Evolutionary conservation across 2,888 invertebrate genomes (phyloP), one percentile per base, ranked within the genome.

Genomic region (Drosophila mulleri): DNA sequence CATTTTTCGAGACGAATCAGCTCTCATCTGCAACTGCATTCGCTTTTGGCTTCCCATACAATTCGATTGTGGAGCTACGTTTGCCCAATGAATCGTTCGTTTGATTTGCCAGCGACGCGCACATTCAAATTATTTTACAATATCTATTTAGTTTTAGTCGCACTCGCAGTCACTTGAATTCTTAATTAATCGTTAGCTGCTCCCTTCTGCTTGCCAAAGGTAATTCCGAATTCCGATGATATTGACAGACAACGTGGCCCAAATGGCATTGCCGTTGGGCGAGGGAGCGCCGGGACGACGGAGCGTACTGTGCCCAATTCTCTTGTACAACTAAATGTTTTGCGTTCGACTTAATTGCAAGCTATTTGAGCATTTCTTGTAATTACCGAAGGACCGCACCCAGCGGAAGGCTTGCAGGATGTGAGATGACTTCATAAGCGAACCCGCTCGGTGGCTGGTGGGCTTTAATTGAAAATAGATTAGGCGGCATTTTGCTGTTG

Each of bases 71-170:
- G 60, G 67, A 54, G 29, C 26, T 57, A 45, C 69, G 53, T 64
- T 72, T 67, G 66, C 59, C 74, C 69, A 65, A 67, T 62, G 60
- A 67, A 61, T 73, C 67, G 61, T 50, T 61, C 57, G 72, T 83
- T 83, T 80, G 78, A 78, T 72, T 80, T 78, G 60, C 61, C 20
- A 57, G 68, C 41, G 64, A 69, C 52, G 76, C 72, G 63, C 74
- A 67, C 84, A 87, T 71, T 80, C 71, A 74, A 88, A 87, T 85
- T 75, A 81, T 78, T 86, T 77, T 56, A 72, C 77, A 78, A 78
- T 86, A 87, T 88, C 83, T 85, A 82, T 87, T 88, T 88, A 88
- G 74, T 80, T 88, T 84, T 79, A 75, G 82, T 82, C 71, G 78
- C 72, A 81, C 75, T 81, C 80, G 78, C 80, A 75, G 82, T 82